phyloP scores from a whole-genome alignment of 2,797 vertebrate genomes.

The Avahi laniger region DNA sequence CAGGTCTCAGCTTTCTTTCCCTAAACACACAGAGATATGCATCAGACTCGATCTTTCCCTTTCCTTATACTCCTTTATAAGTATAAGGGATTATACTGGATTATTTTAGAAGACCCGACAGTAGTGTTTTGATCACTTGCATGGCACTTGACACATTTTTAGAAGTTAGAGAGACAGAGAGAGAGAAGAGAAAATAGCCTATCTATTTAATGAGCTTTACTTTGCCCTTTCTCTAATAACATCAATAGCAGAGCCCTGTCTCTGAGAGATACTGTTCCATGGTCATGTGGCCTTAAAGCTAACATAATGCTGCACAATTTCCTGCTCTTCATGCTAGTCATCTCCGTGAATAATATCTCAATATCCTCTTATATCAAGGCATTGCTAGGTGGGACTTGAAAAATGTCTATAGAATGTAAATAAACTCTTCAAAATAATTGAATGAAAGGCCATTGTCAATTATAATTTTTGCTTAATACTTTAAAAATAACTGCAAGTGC shows the following conservation, averaged over 20 bases:
- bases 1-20: not conserved
- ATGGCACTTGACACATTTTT: not conserved
- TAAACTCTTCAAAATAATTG: not conserved
- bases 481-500: conserved; percentile 4
- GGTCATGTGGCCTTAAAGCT: not conserved
- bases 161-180: not conserved
- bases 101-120: conserved; percentile 21
- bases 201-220: conserved; percentile 8
- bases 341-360: conserved; percentile 12
- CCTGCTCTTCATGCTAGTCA: not conserved
- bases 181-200: not conserved
- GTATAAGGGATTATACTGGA: not conserved
- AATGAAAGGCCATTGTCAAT: not conserved
- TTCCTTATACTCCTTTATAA: not conserved
- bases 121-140: not conserved
- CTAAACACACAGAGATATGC: not conserved
- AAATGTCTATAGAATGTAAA: conserved; percentile 31
- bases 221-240: conserved; percentile 24
- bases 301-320: not conserved
- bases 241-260: not conserved
- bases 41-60: not conserved
- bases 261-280: not conserved
- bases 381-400: not conserved
- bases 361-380: not conserved
- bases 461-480: not conserved